Evolutionary conservation across 2,113 vertebrate genomes (phyloP), one percentile per base, ranked within the genome.

Genomic region (Corvus moneduloides): DNA sequence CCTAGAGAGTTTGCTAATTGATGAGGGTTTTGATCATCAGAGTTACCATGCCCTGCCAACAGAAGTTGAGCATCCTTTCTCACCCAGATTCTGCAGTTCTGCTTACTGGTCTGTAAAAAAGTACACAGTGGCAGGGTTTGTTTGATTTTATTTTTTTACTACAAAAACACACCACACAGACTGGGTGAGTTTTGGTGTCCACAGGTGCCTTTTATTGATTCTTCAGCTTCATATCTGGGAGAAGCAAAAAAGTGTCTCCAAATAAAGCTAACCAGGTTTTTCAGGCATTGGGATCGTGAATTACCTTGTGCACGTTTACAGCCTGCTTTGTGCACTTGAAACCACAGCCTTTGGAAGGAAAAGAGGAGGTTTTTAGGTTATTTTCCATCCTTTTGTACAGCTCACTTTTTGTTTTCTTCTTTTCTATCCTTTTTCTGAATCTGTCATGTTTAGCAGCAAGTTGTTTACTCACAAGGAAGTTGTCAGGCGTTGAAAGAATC

Each of bases 181-280:
- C 83, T 89, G 93, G 91, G 84, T 95, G 91, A 92, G 85, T 95
- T 95, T 89, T 93, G 94, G 95, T 97, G 96, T 98, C 95, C 95
- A 90, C 91, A 89, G 97, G 98, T 98, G 98, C 97, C 97, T 98
- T 98, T 96, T 97, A 94, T 89, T 92, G 58, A 93, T 91, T 87
- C 92, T 96, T 95, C 79, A 89, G 94, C 95, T 97, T 97, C 66
- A 8, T 94, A 54, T 64, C 16, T 75, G 86, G 92, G 84, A 93
- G 84, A 96, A 90, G 88, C 58, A 46, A 64, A 67, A 80, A 86
- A 63, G n/a, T 67, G 46, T 96, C 96, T 96, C 92, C 96, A 90
- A 84, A 94, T 90, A 83, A 85, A 95, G 69, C 77, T 63, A 48
- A 82, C 63, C 33, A 26, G 23, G 83, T 81, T 97, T 94, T 84